Evolutionary conservation across 2,888 invertebrate genomes (phyloP).

Genomic region (Dione juno): DNA sequence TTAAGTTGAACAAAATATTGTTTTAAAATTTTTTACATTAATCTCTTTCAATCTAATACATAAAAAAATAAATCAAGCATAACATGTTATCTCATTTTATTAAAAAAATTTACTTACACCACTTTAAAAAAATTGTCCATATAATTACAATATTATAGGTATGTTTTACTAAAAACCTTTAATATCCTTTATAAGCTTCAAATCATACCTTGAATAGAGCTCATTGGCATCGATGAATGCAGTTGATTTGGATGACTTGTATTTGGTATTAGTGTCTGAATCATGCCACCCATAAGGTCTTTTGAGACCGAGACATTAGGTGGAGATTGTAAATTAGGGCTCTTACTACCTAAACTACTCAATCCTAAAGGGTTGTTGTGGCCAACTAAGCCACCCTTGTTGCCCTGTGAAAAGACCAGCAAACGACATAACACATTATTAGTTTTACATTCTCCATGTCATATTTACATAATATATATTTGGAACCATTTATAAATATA

Average conservation of each 20-base stretch:
- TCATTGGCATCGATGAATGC: constrained; percentile 86
- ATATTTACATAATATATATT: neutral
- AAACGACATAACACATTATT: constrained; percentile 68
- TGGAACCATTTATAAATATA: no score
- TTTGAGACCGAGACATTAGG: constrained; percentile 92
- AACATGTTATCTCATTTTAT: no score
- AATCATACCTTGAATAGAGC: constrained; percentile 86
- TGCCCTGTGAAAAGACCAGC: constrained; percentile 85
- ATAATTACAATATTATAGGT: no score
- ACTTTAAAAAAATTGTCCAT: no score
- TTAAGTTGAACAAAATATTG: no score
- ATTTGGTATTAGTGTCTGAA: constrained; percentile 89
- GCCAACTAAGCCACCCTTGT: constrained; percentile 87
- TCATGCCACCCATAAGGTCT: constrained; percentile 88
- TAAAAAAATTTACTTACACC: no score
- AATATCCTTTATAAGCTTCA: constrained; percentile 7
- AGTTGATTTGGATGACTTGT: constrained; percentile 86
- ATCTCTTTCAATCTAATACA: no score
- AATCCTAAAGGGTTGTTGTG: constrained; percentile 89
- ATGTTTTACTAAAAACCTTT: constrained; percentile 1
- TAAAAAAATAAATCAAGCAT: no score
- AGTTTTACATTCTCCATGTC: constrained; percentile 49
- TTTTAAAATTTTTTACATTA: no score
- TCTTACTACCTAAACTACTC: constrained; percentile 91
- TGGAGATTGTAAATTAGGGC: constrained; percentile 93